Evolutionary conservation across 2,888 invertebrate species (phyloP), one percentile per base, ranked within the genome.

Genomic region (Drosophila neutralis): DNA sequence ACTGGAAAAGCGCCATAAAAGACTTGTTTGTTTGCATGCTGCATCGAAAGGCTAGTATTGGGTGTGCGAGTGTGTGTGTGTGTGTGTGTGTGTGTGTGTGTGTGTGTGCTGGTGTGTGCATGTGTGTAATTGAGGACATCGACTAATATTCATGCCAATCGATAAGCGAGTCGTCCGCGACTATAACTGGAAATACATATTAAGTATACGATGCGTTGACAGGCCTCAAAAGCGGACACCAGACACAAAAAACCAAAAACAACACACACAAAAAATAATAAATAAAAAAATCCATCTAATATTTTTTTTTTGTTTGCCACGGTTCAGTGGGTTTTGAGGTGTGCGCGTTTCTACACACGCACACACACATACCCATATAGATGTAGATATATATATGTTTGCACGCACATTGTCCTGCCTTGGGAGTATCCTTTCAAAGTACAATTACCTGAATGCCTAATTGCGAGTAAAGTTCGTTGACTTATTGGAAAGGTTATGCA

Each of bases 1-100:
- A 83, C 89, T 87, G 87, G 70, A 86, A 88, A 84, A 84, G 86
- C 81, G 83, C 89, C 89, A 89, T 85, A 85, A 85, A 89, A 85
- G 79, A 85, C 84, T 85, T 85, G 84, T 85, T 85, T 85, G 84
- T 85, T 85, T 89, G 84, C 84, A 85, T 85, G 86, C 73, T 67
- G 58, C 51, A 65, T 74, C 54, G 83, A 83, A 85, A 85, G 83
- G 83, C 80, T 61, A 40, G 68, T 74, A 68, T 68, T 56, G 63
- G n/a, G 42, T 60, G 18, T 67, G 29, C 36, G 49, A 59, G 24
- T 2, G 24, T 67, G 29, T 40, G 49, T 62, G 24, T 2, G 24
- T 65, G 24, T 40, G 49, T 62, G 21, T 53, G 33, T 57, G 40
- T 38, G 54, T 54, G 27, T 56, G 59, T 33, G 63, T 53, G 65